Conservation (phyloP, 64 coral and sea anemone genomes). For the Dendronephthya gigantea region DNA sequence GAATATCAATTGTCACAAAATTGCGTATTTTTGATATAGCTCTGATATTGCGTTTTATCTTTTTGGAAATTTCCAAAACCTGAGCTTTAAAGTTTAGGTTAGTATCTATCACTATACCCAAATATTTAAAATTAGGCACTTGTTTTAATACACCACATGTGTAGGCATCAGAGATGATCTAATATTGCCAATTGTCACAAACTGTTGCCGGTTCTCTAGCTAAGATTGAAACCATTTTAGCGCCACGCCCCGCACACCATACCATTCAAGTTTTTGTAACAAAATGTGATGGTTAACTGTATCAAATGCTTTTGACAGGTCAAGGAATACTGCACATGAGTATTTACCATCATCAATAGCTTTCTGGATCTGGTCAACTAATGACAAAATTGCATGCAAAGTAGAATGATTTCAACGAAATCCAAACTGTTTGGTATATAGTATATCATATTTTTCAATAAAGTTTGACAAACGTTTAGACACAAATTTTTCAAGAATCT, state of each 20-base stretch:
- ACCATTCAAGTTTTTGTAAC: not conserved
- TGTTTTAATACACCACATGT: not conserved
- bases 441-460: no score
- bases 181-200: not conserved
- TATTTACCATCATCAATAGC: conserved; percentile 10
- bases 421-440: not conserved
- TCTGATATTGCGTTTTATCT: not conserved
- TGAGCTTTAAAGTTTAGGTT: not conserved
- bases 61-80: not conserved
- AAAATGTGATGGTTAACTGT: not conserved
- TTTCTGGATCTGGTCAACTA: not conserved
- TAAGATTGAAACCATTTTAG: not conserved
- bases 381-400: not conserved
- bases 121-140: not conserved
- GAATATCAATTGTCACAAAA: not conserved
- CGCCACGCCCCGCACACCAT: not conserved
- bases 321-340: not conserved
- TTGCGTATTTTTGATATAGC: not conserved
- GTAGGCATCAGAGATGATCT: not conserved
- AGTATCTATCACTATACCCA: not conserved
- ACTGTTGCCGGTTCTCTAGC: not conserved
- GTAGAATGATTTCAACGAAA: not conserved
- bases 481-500: no score
- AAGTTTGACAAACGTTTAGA: no score
- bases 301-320: not conserved